Conservation (phyloP, 2,888 invertebrate species). For the Frankliniella intonsa region DNA sequence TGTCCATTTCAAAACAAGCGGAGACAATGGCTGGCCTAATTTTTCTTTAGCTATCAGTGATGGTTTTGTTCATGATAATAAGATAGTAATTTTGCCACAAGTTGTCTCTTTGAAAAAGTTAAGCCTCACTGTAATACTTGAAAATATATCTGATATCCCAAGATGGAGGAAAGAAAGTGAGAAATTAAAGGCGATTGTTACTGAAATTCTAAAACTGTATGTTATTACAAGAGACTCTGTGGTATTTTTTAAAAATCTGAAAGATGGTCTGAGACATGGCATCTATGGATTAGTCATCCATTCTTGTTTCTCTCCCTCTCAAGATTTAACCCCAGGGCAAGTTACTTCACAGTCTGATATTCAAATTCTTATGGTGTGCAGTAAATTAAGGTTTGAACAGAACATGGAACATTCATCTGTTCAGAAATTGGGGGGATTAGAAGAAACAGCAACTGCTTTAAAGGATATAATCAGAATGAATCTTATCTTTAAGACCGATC, state of each 20-base stretch:
- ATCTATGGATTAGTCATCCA: constrained; percentile 39
- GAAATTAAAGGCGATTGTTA: constrained; percentile 35
- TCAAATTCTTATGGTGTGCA: constrained; percentile 37
- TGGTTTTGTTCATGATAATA: neutral
- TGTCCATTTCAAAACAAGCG: constrained; percentile 30
- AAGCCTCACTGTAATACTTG: constrained; percentile 38
- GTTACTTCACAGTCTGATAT: constrained; percentile 39
- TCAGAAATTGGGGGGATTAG: constrained; percentile 29
- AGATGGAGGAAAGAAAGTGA: constrained; percentile 36
- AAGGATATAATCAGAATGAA: constrained; percentile 38
- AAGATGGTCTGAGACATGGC: constrained; percentile 37
- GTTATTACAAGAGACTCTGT: constrained; percentile 38
- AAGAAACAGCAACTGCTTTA: constrained; percentile 36
- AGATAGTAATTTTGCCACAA: constrained; percentile 35
- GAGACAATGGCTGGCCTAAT: constrained; percentile 13
- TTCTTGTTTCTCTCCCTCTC: constrained; percentile 37
- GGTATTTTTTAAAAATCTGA: constrained; percentile 38
- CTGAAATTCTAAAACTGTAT: constrained; percentile 40
- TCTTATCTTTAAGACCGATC: constrained; percentile 29
- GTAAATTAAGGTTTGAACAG: constrained; percentile 40
- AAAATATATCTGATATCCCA: constrained; percentile 33
- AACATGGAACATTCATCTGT: constrained; percentile 37
- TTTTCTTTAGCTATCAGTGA: constrained; percentile 24
- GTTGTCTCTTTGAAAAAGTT: constrained; percentile 36
- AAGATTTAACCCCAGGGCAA: constrained; percentile 37